A percentile compares a stretch with the other conserved stretches of the same genome.
These are phyloP conservation scores for Nannoperca australis DNA, from an alignment of 2,797 vertebrate genomes.

Conservation along the genomic window DNA sequence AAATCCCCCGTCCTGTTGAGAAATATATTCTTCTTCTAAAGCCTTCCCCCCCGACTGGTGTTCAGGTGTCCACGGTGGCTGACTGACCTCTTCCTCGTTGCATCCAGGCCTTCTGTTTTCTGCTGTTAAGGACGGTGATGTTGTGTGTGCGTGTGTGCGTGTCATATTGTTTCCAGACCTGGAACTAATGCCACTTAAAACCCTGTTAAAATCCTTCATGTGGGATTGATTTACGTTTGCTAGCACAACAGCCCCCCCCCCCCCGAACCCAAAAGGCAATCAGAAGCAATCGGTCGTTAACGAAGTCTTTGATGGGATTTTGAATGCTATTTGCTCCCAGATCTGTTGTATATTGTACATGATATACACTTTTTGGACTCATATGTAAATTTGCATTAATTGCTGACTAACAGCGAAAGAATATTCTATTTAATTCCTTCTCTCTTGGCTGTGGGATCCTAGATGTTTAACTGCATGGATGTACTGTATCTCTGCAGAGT, in stretches of 20 bases:
- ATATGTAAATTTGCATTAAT: slow-evolving; percentile 97
- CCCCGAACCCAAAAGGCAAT: slow-evolving; percentile 61
- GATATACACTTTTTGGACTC: slow-evolving; percentile 94
- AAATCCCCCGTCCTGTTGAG: no score
- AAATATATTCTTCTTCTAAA: slow-evolving; percentile 75
- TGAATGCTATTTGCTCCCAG: slow-evolving; percentile 71
- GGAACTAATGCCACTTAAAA: slow-evolving; percentile 75
- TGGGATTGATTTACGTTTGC: slow-evolving; percentile 70
- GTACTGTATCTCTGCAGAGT: slow-evolving; percentile 95
- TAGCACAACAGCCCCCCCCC: slow-evolving; percentile 59
- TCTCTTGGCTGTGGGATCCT: slow-evolving; percentile 95
- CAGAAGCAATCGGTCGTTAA: slow-evolving; percentile 69
- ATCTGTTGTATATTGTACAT: slow-evolving; percentile 92
- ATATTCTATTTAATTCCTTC: slow-evolving; percentile 96
- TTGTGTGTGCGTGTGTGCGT: slow-evolving; percentile 34
- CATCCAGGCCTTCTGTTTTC: slow-evolving; percentile 83
- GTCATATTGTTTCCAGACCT: slow-evolving; percentile 62
- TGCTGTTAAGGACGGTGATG: slow-evolving; percentile 87
- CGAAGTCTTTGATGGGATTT: slow-evolving; percentile 69
- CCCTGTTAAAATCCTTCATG: slow-evolving; percentile 60
- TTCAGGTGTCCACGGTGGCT: slow-evolving; percentile 87
- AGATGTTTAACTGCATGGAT: slow-evolving; percentile 96
- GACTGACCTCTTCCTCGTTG: slow-evolving; percentile 77
- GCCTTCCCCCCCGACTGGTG: slow-evolving; percentile 84
- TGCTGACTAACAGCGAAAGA: slow-evolving; percentile 94